Percentiles rank a stretch among this genome's conserved stretches.
Conservation (phyloP, 1,140 invertebrate genomes). For the Cyclina sinensis region DNA sequence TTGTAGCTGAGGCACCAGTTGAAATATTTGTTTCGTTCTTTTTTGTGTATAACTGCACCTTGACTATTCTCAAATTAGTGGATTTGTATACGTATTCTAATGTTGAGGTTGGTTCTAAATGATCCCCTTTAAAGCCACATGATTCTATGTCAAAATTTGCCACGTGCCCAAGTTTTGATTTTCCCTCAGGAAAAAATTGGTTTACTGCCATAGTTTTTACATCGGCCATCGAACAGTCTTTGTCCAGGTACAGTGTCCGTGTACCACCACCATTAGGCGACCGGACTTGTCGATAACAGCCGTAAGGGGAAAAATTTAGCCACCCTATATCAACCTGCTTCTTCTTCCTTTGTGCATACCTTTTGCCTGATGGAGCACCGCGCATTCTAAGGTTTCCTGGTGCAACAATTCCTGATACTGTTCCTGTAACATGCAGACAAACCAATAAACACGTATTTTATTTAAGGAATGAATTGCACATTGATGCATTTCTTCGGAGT, state of each 20-base stretch:
- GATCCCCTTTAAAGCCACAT: slow-evolving; percentile 32
- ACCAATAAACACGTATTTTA: slow-evolving; percentile 21
- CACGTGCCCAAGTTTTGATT: slow-evolving; percentile 32
- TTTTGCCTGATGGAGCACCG: slow-evolving; percentile 13
- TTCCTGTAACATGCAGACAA: slow-evolving; percentile 27
- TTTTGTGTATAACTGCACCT: slow-evolving; percentile 26
- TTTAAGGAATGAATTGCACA: slow-evolving; percentile 31
- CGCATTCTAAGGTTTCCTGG: slow-evolving; percentile 22
- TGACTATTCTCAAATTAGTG: slow-evolving; percentile 34
- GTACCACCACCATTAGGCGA: slow-evolving; percentile 31
- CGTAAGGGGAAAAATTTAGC: slow-evolving; percentile 21
- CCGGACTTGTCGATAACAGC: slow-evolving; percentile 31
- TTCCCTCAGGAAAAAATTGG: slow-evolving; percentile 32
- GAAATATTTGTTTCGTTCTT: background rate
- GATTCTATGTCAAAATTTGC: slow-evolving; percentile 28
- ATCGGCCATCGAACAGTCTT: slow-evolving; percentile 31
- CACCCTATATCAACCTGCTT: slow-evolving; percentile 32
- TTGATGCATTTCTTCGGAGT: slow-evolving; percentile 22
- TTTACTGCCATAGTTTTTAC: slow-evolving; percentile 19
- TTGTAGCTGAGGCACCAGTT: slow-evolving; percentile 8
- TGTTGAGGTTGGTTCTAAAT: slow-evolving; percentile 33
- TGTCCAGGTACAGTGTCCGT: slow-evolving; percentile 26
- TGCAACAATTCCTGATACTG: slow-evolving; percentile 18
- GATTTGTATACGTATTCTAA: slow-evolving; percentile 35
- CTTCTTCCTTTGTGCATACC: slow-evolving; percentile 27